These are phyloP conservation scores for Pristionchus japonicus DNA, from an alignment of 2,888 invertebrate species.

Conservation along the genomic window DNA sequence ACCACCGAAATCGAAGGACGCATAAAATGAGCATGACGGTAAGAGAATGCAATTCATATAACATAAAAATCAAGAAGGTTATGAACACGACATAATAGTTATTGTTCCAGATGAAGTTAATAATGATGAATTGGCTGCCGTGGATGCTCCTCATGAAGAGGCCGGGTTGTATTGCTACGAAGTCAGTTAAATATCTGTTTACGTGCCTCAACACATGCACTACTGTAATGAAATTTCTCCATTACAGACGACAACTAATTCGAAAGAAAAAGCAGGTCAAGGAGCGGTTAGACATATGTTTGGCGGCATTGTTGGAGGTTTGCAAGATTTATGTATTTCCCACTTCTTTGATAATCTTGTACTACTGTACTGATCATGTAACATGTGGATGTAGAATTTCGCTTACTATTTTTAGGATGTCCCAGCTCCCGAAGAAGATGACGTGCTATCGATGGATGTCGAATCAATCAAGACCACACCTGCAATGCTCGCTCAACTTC, in stretches of 20 bases:
- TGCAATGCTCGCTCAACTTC: conserved; percentile 56
- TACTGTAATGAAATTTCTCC: too few species aligned
- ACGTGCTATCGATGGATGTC: not conserved
- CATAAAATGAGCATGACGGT: conserved; percentile 63
- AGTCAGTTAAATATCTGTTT: too few species aligned
- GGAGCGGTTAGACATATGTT: conserved; percentile 42
- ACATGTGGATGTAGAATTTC: too few species aligned
- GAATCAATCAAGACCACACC: not conserved
- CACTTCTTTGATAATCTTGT: too few species aligned
- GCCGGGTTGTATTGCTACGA: conserved; percentile 57
- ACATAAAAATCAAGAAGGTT: too few species aligned
- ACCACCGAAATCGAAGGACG: conserved; percentile 58
- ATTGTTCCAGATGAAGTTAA: conserved; percentile 55
- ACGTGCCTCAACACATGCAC: too few species aligned
- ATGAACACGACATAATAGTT: not conserved
- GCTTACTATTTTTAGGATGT: too few species aligned
- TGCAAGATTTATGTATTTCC: not conserved
- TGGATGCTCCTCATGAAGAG: conserved; percentile 63
- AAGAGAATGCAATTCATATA: conserved; percentile 11
- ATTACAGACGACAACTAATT: not conserved
- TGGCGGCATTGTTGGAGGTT: conserved; percentile 44
- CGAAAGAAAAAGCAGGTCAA: conserved; percentile 28
- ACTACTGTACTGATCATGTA: too few species aligned
- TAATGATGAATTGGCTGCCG: conserved; percentile 65
- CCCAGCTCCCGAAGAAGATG: conserved; percentile 34